Percentiles rank a stretch among this genome's conserved stretches.
These are phyloP conservation scores for Dendrolimus kikuchii DNA, from an alignment of 1,140 invertebrate species.

Conservation along the genomic window DNA sequence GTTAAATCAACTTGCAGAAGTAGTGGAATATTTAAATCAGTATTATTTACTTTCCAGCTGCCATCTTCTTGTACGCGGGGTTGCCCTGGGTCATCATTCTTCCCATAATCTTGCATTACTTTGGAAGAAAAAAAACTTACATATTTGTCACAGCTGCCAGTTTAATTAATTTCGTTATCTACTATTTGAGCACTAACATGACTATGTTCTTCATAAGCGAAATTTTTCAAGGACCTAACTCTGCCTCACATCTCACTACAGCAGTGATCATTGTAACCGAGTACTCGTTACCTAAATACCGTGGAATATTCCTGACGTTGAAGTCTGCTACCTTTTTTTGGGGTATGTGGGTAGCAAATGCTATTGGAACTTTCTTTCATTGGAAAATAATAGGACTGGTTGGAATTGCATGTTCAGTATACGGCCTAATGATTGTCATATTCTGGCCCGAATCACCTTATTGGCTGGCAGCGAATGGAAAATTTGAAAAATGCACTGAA, in stretches of 20 bases:
- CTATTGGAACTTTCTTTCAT: conserved; percentile 16
- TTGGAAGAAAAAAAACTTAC: conserved; percentile 13
- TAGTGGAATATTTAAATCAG: no score
- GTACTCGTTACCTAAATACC: conserved; percentile 13
- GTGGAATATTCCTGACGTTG: conserved; percentile 14
- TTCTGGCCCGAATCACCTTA: conserved; percentile 10
- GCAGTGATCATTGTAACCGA: conserved; percentile 9
- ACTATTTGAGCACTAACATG: conserved; percentile 7
- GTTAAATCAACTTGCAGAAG: background rate
- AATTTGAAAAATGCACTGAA: conserved; percentile 18
- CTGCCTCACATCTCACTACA: conserved; percentile 2
- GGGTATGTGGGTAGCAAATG: conserved; percentile 17
- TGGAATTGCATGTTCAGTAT: conserved; percentile 8
- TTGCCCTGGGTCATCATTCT: conserved; percentile 10
- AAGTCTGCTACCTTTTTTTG: conserved; percentile 17
- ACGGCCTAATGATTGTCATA: conserved; percentile 4
- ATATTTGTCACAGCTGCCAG: conserved; percentile 4
- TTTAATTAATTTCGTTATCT: conserved; percentile 4
- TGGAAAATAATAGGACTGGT: conserved; percentile 12
- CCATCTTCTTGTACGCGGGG: conserved; percentile 4
- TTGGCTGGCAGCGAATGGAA: conserved; percentile 22
- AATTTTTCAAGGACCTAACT: conserved; percentile 6
- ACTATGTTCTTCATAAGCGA: conserved; percentile 8
- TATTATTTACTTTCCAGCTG: conserved; percentile 13
- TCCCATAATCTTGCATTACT: conserved; percentile 1